A percentile compares a stretch with the other conserved stretches of the same genome.
phyloP scores from a whole-genome alignment of 2,113 vertebrate species.

The Hippolais icterina region DNA sequence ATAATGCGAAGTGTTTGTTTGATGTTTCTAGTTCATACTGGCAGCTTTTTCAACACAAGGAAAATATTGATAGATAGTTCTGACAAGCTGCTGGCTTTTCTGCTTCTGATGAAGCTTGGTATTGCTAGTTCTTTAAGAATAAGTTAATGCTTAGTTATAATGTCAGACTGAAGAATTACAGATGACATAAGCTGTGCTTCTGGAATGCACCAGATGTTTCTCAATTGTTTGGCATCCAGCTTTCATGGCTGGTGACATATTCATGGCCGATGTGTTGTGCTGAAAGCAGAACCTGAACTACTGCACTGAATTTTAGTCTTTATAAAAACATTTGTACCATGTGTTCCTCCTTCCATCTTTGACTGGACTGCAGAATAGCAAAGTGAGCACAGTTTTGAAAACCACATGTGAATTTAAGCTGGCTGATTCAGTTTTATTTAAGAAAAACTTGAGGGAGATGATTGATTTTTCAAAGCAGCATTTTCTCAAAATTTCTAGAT shows the following conservation, averaged over 20 bases:
- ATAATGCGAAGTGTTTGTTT: background rate
- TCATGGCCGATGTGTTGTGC: background rate
- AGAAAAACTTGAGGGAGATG: background rate
- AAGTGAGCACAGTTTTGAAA: background rate
- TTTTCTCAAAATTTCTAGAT: background rate
- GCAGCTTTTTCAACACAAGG: background rate
- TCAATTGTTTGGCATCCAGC: background rate
- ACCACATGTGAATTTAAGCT: background rate
- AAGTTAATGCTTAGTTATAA: background rate
- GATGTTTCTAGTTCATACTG: background rate
- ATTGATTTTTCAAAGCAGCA: background rate
- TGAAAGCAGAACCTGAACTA: background rate
- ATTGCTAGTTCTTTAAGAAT: background rate
- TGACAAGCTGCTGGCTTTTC: background rate
- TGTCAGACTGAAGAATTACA: constrained; percentile 15
- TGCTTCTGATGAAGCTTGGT: background rate
- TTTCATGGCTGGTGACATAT: background rate
- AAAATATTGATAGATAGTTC: background rate
- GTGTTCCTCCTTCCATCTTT: background rate
- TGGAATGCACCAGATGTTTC: constrained; percentile 10
- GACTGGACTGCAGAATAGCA: background rate
- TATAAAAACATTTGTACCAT: background rate
- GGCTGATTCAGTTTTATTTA: background rate
- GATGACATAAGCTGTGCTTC: constrained; percentile 12
- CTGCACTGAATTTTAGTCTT: background rate